Conservation (phyloP, 2,113 vertebrate genomes). For the Oxyura jamaicensis region DNA sequence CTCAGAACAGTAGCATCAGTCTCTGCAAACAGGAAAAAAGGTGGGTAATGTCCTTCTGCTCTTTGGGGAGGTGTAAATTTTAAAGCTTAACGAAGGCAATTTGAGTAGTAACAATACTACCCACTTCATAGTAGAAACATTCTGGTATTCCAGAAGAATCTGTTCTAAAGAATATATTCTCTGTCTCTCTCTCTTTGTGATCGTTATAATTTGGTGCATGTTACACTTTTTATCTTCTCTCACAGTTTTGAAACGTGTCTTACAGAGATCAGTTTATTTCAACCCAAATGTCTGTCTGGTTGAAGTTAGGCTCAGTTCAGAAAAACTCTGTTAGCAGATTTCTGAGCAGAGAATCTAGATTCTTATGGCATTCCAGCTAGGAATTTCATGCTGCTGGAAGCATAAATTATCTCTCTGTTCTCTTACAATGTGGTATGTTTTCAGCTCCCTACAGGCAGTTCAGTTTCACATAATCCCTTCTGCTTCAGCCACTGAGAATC, state of each 20-base stretch:
- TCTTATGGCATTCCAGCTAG: not conserved
- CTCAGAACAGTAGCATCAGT: not conserved
- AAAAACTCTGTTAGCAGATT: not conserved
- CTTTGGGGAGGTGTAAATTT: not conserved
- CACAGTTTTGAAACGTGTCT: not conserved
- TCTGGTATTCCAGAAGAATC: not conserved
- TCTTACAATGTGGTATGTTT: rapidly evolving
- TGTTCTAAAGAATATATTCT: not conserved
- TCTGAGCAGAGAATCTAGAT: not conserved
- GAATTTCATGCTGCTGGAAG: not conserved
- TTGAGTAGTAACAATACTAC: not conserved
- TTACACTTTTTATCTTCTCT: not conserved
- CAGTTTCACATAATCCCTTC: not conserved
- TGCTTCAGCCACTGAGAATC: not conserved
- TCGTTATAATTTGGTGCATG: not conserved
- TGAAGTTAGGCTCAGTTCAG: not conserved
- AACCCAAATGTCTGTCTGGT: not conserved
- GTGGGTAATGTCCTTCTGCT: not conserved
- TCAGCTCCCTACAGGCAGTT: not conserved
- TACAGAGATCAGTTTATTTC: not conserved
- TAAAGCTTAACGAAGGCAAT: not conserved
- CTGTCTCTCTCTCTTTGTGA: not conserved
- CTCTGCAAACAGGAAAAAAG: not conserved
- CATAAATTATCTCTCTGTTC: not conserved
- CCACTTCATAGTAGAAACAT: not conserved